Evolutionary conservation across 2,888 invertebrate species (phyloP).

Genomic region (Rhagophthalmus giganteus): DNA sequence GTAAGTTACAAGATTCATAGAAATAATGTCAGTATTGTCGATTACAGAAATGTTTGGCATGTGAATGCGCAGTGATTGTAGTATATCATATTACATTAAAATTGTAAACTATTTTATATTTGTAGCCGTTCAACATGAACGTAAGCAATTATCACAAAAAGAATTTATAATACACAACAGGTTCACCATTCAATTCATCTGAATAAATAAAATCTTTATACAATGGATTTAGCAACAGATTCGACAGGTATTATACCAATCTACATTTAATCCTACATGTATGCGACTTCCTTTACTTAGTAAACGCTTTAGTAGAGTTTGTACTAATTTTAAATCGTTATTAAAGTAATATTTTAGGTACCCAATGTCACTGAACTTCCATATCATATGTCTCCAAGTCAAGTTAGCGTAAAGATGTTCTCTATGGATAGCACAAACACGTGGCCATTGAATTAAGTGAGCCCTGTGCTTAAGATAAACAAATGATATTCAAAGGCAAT

Average conservation of each 20-base stretch:
- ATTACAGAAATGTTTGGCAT: conserved; percentile 94
- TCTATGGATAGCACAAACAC: conserved; percentile 60
- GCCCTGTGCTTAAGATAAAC: conserved; percentile 66
- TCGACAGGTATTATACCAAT: conserved; percentile 41
- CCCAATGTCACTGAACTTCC: conserved; percentile 45
- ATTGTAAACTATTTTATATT: conserved; percentile 42
- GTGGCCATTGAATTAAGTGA: conserved; percentile 60
- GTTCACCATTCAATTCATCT: conserved; percentile 42
- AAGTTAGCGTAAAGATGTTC: conserved; percentile 59
- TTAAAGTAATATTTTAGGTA: conserved; percentile 36
- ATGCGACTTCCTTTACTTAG: conserved; percentile 50
- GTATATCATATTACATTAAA: conserved; percentile 44
- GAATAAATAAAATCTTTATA: conserved; percentile 56
- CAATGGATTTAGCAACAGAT: conserved; percentile 55
- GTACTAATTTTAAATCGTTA: no score
- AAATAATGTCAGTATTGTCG: conserved; percentile 97
- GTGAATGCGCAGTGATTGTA: conserved; percentile 99
- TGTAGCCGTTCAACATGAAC: conserved; percentile 95
- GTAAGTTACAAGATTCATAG: conserved; percentile 97
- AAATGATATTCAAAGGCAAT: conserved; percentile 67
- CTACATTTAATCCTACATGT: conserved; percentile 51
- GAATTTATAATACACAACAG: conserved; percentile 52
- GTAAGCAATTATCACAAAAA: conserved; percentile 77
- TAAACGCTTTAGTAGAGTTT: conserved; percentile 48
- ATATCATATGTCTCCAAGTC: conserved; percentile 54